Evolutionary conservation across 2,797 vertebrate species (phyloP).

Genomic region (Philypnodon macrostomus): DNA sequence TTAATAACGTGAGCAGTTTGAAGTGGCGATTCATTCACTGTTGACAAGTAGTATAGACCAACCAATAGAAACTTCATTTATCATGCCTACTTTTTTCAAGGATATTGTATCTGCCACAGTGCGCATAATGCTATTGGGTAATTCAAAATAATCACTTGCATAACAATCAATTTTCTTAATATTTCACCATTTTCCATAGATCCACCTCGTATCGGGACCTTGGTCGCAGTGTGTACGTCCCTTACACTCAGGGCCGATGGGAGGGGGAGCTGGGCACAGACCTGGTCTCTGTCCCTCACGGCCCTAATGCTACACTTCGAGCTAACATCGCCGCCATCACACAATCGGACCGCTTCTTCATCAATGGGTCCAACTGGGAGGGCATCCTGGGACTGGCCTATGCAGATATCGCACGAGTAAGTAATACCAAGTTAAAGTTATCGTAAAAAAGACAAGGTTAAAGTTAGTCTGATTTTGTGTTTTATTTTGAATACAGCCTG

Average conservation of each 20-base stretch:
- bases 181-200: constrained; percentile 33
- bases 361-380: constrained; percentile 99
- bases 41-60: too few relatives aligned
- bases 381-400: constrained; percentile 96
- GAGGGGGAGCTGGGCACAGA: constrained; percentile 96
- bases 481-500: constrained; percentile 76
- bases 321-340: constrained; percentile 98
- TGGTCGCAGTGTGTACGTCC: constrained; percentile 91
- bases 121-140: too few relatives aligned
- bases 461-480: background rate
- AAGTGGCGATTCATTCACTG: too few relatives aligned
- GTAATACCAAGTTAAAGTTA: constrained; percentile 13
- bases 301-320: constrained; percentile 89
- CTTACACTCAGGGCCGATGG: constrained; percentile 99
- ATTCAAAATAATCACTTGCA: too few relatives aligned
- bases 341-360: constrained; percentile 97
- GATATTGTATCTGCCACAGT: too few relatives aligned
- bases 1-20: too few relatives aligned
- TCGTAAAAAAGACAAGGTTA: background rate
- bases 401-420: constrained; percentile 92
- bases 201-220: constrained; percentile 91
- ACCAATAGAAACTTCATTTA: too few relatives aligned
- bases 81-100: too few relatives aligned
- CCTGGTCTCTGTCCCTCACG: constrained; percentile 91
- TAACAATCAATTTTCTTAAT: too few relatives aligned